A percentile compares a stretch with the other conserved stretches of the same genome.
Conservation (phyloP, 2,888 invertebrate genomes). For the Pocota personata region DNA sequence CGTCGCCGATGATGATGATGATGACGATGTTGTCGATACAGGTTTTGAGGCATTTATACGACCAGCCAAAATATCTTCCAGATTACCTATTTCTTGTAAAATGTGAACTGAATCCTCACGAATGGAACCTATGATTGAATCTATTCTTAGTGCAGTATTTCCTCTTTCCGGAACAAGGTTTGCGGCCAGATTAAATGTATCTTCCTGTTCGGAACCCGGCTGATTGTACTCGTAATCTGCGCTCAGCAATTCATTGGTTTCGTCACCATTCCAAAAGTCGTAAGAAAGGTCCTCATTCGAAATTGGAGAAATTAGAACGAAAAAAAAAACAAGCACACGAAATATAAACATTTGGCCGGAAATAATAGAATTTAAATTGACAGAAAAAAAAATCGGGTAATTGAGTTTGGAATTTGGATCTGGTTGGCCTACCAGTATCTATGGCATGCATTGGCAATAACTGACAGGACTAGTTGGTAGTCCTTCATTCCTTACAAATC, state of each 20-base stretch:
- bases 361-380: neutral
- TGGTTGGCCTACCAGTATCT: neutral
- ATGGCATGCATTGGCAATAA: no score
- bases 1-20: neutral
- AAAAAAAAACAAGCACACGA: slow-evolving; percentile 9
- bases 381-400: neutral
- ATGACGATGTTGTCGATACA: neutral
- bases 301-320: slow-evolving; percentile 5
- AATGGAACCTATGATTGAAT: slow-evolving; percentile 33
- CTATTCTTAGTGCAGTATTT: neutral
- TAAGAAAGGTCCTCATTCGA: neutral
- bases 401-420: neutral
- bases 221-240: slow-evolving; percentile 4
- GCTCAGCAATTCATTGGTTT: neutral
- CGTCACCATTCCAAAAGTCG: slow-evolving; percentile 5
- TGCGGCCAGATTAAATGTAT: neutral
- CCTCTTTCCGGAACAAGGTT: neutral
- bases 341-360: slow-evolving; percentile 24
- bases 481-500: no score
- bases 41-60: neutral
- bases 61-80: slow-evolving; percentile 30
- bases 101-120: slow-evolving; percentile 57
- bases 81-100: slow-evolving; percentile 48
- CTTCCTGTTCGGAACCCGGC: slow-evolving; percentile 5
- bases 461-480: no score